Conservation (phyloP, 2,888 invertebrate species). For the Macroteleia sp. region DNA sequence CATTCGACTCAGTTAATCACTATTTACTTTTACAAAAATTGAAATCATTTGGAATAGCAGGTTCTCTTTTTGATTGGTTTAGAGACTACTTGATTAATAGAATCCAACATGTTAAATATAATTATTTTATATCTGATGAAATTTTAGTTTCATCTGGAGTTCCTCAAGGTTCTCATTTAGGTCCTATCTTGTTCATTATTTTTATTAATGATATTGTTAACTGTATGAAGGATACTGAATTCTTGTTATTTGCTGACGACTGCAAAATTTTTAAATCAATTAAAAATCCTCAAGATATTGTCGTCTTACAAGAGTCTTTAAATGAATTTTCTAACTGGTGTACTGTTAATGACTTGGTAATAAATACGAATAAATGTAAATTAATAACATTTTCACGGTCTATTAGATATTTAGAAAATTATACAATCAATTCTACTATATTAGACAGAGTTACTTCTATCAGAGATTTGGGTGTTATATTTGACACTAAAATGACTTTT, state of each 20-base stretch:
- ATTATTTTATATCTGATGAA: no score
- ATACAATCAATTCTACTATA: background rate
- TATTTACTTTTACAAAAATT: no score
- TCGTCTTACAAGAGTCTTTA: background rate
- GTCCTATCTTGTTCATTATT: background rate
- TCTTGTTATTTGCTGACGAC: conserved; percentile 14
- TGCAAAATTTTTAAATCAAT: conserved; percentile 7
- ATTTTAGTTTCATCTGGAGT: conserved; percentile 12
- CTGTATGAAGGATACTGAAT: background rate
- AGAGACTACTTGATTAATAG: no score
- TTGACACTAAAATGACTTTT: conserved; percentile 4
- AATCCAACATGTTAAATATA: no score
- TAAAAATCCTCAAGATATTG: background rate
- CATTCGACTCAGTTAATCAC: no score
- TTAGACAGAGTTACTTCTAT: background rate
- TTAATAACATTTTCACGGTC: conserved; percentile 6
- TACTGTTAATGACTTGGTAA: background rate
- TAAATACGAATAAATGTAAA: conserved; percentile 11
- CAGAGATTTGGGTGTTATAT: background rate
- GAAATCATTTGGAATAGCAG: no score
- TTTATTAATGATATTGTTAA: conserved; percentile 1
- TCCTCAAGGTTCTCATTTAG: conserved; percentile 2
- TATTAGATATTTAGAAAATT: background rate
- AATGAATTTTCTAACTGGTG: background rate
- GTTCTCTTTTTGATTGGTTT: no score